A percentile compares a stretch with the other conserved stretches of the same genome.
phyloP scores from a whole-genome alignment of 2,113 vertebrate species.

The Alethe diademata region DNA sequence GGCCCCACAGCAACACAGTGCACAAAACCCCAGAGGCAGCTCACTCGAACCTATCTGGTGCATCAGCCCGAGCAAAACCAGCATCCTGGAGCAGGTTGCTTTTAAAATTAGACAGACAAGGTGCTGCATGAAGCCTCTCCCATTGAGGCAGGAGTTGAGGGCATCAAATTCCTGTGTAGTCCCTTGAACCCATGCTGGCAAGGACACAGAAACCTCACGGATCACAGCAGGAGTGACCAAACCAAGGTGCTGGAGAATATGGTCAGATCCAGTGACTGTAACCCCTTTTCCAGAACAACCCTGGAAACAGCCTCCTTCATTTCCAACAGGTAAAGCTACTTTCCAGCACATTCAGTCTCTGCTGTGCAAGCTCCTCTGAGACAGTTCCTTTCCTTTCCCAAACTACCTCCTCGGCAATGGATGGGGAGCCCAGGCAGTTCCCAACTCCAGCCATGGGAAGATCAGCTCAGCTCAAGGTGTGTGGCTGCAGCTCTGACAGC shows the following conservation, averaged over 20 bases:
- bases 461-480: neutral
- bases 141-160: neutral
- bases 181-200: accelerated
- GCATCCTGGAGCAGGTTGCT: neutral
- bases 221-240: neutral
- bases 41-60: accelerated
- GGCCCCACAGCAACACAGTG: accelerated
- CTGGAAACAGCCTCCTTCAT: neutral
- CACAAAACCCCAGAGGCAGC: neutral
- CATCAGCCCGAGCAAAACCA: neutral
- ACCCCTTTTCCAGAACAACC: neutral
- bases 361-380: neutral
- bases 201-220: neutral
- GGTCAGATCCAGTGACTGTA: neutral
- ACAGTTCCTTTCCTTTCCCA: neutral
- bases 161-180: neutral
- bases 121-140: neutral
- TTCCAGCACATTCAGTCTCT: neutral
- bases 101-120: neutral
- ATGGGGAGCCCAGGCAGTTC: neutral
- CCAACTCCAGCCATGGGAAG: neutral
- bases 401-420: neutral
- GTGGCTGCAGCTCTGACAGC: neutral
- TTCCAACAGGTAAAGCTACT: neutral
- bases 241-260: neutral